A percentile compares a stretch with the other conserved stretches of the same genome.
These are phyloP conservation scores for Acleris cristana DNA, from an alignment of 2,888 invertebrate genomes.

Conservation along the genomic window DNA sequence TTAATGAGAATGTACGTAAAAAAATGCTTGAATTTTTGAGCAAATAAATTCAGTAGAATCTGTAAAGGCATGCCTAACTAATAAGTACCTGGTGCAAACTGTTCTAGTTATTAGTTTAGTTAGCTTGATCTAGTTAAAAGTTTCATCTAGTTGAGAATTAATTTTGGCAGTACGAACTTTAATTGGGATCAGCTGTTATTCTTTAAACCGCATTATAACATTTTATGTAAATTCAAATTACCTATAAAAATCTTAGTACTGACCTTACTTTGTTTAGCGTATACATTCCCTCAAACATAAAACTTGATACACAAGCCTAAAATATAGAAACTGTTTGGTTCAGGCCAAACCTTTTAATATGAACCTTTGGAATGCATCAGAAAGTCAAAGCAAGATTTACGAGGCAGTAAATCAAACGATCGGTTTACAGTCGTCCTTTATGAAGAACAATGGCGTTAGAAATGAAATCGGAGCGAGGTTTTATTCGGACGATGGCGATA, in stretches of 20 bases:
- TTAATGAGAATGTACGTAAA: too few species aligned
- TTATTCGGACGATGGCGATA: slow-evolving; percentile 19
- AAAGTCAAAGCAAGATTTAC: slow-evolving; percentile 49
- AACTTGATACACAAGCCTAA: not conserved
- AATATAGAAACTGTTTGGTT: not conserved
- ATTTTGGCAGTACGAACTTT: too few species aligned
- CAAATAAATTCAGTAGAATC: too few species aligned
- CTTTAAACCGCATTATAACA: too few species aligned
- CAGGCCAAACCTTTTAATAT: slow-evolving; percentile 5
- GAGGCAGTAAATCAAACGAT: slow-evolving; percentile 39
- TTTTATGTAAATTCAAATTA: too few species aligned
- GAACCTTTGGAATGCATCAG: slow-evolving; percentile 29
- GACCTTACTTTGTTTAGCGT: not conserved
- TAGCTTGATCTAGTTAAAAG: too few species aligned
- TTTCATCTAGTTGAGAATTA: too few species aligned
- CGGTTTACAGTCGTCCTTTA: slow-evolving; percentile 36
- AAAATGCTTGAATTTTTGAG: too few species aligned
- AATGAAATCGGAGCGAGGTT: slow-evolving; percentile 18
- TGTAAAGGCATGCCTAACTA: too few species aligned
- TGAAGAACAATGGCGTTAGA: slow-evolving; percentile 34
- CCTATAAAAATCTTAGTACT: not conserved
- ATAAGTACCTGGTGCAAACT: too few species aligned
- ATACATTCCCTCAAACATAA: not conserved
- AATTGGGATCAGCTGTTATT: too few species aligned
- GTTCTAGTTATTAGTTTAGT: too few species aligned